A percentile compares a stretch with the other conserved stretches of the same genome.
Conservation (phyloP, 2,797 vertebrate genomes). For the Chrysolophus pictus region DNA sequence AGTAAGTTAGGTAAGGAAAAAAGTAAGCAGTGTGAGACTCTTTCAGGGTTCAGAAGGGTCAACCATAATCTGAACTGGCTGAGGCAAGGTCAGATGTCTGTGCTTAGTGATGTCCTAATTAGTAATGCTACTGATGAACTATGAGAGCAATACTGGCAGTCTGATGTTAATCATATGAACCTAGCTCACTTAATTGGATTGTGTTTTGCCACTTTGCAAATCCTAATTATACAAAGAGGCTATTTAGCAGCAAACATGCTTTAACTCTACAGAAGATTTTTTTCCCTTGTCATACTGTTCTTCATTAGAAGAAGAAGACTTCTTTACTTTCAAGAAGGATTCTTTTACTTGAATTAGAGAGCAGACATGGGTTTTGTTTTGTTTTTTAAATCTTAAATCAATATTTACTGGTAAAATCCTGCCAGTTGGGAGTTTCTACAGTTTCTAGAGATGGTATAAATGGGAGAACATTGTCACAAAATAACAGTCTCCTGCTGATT, state of each 20-base stretch:
- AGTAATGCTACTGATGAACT: constrained; percentile 32
- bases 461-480: background rate
- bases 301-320: background rate
- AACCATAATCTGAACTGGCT: constrained; percentile 28
- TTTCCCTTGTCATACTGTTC: background rate
- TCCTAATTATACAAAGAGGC: constrained; percentile 21
- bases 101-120: constrained; percentile 15
- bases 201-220: constrained; percentile 33
- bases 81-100: constrained; percentile 40
- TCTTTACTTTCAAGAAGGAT: background rate
- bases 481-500: background rate
- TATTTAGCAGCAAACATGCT: constrained; percentile 27
- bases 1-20: background rate
- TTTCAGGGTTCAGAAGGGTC: background rate
- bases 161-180: constrained; percentile 56
- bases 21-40: background rate
- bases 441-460: background rate
- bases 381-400: background rate
- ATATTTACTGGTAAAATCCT: constrained; percentile 14
- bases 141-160: constrained; percentile 15
- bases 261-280: background rate
- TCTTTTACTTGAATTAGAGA: background rate
- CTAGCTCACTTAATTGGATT: constrained; percentile 51
- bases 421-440: background rate
- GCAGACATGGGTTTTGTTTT: background rate